Evolutionary conservation across 37 sponge, comb jelly and placozoan genomes (phyloP), one percentile per base, ranked within the genome.

Genomic region (Halisarca cf. caerulea): DNA sequence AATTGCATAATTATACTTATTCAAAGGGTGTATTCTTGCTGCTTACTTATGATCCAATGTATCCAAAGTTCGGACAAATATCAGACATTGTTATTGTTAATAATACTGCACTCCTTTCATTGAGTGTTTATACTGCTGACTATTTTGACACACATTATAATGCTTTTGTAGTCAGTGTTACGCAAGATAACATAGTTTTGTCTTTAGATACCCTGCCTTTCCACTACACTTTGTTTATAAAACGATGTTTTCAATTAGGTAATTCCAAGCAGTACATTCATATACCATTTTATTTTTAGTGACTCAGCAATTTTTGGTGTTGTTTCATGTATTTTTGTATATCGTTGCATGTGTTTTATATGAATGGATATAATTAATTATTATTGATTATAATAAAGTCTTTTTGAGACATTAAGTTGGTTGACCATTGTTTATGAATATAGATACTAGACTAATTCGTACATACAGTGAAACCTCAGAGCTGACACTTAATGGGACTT

Each of bases 221-320:
- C 15, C 30, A 62, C n/a, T 28, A 28, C n/a, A 8, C 64, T 30
- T 28, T 62, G n/a, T 62, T 20, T 62, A 4, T 7, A 62, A 62
- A 62, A 15, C n/a, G n/a, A 7, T 30, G 18, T 28, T 62, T 62
- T 28, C 25, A 30, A 30, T 62, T 6, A 5, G 30, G 30, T 30
- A 28, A 62, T 62, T 30, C 25, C 6, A 8, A 62, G 30, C 5
- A 30, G n/a, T 62, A 62, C 64, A 62, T 62, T 28, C 6, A 7
- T 62, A 30, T 62, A 15, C 64, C 64, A 62, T 28, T 62, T 62
- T 62, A 62, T 15, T 62, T 30, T 62, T 62, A 62, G n/a, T n/a
- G n/a, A n/a, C n/a, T n/a, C n/a, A n/a, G n/a, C n/a, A n/a, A n/a
- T n/a, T n/a, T n/a, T n/a, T n/a, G n/a, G n/a, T n/a, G n/a, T n/a